Evolutionary conservation across 2,797 vertebrate genomes (phyloP).

Genomic region (Mastacembelus armatus): DNA sequence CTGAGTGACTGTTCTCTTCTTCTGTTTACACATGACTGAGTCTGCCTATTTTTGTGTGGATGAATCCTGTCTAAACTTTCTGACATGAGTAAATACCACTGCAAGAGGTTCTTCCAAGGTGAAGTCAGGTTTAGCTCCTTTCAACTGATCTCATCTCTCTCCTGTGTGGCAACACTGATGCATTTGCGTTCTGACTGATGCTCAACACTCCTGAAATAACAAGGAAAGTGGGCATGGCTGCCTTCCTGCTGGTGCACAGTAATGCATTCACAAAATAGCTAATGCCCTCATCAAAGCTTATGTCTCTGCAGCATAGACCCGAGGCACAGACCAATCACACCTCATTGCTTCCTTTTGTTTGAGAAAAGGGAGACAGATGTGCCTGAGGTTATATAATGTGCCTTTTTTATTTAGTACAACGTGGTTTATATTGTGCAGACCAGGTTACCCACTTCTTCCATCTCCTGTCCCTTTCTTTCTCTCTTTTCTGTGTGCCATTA

Average conservation of each 20-base stretch:
- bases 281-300: constrained; percentile 36
- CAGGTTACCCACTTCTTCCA: constrained; percentile 1
- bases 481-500: constrained; percentile 16
- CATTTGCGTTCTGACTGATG: constrained; percentile 40
- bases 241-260: constrained; percentile 14
- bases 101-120: constrained; percentile 19
- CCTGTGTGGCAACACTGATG: constrained; percentile 3
- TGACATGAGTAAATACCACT: constrained; percentile 18
- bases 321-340: constrained; percentile 6
- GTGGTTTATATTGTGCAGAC: constrained; percentile 6
- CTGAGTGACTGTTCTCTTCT: constrained; percentile 26
- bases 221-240: constrained; percentile 12
- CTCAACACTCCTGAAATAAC: constrained; percentile 15
- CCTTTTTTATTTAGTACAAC: neutral
- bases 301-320: constrained; percentile 24
- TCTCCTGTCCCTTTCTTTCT: constrained; percentile 17
- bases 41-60: constrained; percentile 25
- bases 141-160: constrained; percentile 18
- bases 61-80: constrained; percentile 42
- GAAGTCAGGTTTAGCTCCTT: constrained; percentile 32
- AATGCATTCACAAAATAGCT: constrained; percentile 35
- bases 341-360: constrained; percentile 40
- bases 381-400: constrained; percentile 24
- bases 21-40: constrained; percentile 44
- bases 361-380: constrained; percentile 5